Conservation (phyloP, 2,797 vertebrate genomes). For the Chromobotia macracanthus region DNA sequence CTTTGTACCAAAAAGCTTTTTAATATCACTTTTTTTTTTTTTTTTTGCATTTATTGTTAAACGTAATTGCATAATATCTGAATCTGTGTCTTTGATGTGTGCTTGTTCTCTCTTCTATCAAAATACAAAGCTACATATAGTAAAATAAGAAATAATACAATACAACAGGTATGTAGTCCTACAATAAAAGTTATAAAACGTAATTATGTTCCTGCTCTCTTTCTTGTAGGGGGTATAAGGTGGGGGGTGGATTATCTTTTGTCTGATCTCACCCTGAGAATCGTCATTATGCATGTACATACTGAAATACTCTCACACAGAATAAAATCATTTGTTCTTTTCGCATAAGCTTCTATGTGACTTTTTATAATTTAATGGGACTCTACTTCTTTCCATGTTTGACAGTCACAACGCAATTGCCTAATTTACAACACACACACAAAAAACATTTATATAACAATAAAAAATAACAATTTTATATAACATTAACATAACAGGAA, state of each 20-base stretch:
- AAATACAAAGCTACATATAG: not conserved
- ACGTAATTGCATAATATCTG: too few relatives aligned
- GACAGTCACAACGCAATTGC: too few relatives aligned
- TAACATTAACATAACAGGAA: too few relatives aligned
- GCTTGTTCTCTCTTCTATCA: too few relatives aligned
- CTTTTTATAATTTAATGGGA: not conserved
- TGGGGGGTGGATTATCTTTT: not conserved
- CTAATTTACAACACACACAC: too few relatives aligned
- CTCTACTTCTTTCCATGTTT: not conserved
- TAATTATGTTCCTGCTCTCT: not conserved
- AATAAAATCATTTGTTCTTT: not conserved
- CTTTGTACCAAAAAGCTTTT: too few relatives aligned
- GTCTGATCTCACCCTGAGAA: conserved; percentile 3
- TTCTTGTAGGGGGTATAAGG: not conserved
- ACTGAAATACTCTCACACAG: not conserved
- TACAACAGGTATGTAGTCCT: not conserved
- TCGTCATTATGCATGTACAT: not conserved
- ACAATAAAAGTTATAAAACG: not conserved
- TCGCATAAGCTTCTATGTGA: not conserved
- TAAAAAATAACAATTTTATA: too few relatives aligned
- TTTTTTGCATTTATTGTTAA: too few relatives aligned
- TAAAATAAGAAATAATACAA: not conserved
- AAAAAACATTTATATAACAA: too few relatives aligned
- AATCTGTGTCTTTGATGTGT: too few relatives aligned
- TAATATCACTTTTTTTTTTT: too few relatives aligned